A percentile compares a stretch with the other conserved stretches of the same genome.
Evolutionary conservation across 2,113 vertebrate genomes (phyloP).

Genomic region (Lepus timidus): DNA sequence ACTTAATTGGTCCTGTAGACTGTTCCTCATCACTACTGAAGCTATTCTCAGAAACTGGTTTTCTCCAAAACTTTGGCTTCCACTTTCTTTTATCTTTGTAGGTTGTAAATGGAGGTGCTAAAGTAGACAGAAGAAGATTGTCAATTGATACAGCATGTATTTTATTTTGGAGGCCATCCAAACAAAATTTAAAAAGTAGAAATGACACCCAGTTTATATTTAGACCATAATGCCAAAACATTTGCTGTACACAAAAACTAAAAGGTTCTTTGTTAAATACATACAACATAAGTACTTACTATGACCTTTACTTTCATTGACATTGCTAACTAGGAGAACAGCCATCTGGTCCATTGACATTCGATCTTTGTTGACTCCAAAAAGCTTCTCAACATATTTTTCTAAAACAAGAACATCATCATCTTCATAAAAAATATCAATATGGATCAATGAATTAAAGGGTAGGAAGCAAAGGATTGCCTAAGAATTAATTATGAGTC

Average conservation of each 20-base stretch:
- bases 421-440: slow-evolving; percentile 46
- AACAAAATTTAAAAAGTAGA: slow-evolving; percentile 25
- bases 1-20: slow-evolving; percentile 84
- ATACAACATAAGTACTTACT: slow-evolving; percentile 88
- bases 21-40: slow-evolving; percentile 88
- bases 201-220: neutral
- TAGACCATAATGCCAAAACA: slow-evolving; percentile 23
- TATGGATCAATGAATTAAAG: slow-evolving; percentile 35
- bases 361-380: slow-evolving; percentile 95
- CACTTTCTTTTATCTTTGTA: slow-evolving; percentile 94
- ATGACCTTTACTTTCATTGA: slow-evolving; percentile 96
- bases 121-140: slow-evolving; percentile 41
- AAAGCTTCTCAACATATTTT: slow-evolving; percentile 96
- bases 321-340: slow-evolving; percentile 96
- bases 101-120: slow-evolving; percentile 97
- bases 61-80: slow-evolving; percentile 91
- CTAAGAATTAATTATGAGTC: slow-evolving; percentile 33
- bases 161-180: slow-evolving; percentile 11
- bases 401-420: slow-evolving; percentile 87
- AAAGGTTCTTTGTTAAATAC: neutral
- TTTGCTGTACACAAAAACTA: slow-evolving; percentile 36
- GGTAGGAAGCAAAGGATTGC: neutral
- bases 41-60: slow-evolving; percentile 85
- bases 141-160: neutral
- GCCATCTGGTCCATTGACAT: slow-evolving; percentile 98